A percentile compares a stretch with the other conserved stretches of the same genome.
Evolutionary conservation across 2,113 vertebrate species (phyloP).

Genomic region (Tyrannus savana): DNA sequence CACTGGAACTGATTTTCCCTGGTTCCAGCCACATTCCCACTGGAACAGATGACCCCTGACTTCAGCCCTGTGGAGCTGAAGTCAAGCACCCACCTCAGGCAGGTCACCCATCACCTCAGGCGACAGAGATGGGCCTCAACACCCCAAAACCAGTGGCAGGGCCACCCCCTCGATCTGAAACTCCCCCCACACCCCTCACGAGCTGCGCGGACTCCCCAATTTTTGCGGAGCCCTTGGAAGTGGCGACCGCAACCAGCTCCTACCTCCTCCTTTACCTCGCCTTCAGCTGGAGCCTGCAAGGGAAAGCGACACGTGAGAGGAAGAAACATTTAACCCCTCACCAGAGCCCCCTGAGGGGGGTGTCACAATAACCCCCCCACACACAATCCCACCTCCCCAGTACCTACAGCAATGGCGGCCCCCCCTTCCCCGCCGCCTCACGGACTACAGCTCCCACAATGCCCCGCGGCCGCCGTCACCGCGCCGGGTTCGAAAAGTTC

Average conservation of each 20-base stretch:
- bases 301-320: background rate
- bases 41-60: rapidly evolving
- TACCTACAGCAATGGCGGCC: background rate
- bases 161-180: background rate
- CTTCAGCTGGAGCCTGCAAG: constrained; percentile 78
- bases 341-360: background rate
- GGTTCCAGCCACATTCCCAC: background rate
- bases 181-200: no score
- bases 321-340: no score
- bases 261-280: constrained; percentile 88
- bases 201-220: rapidly evolving
- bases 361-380: background rate
- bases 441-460: background rate
- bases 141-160: background rate
- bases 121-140: rapidly evolving
- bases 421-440: background rate
- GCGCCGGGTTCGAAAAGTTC: background rate
- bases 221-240: background rate
- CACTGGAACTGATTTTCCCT: background rate
- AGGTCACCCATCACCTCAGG: background rate
- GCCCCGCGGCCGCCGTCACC: background rate
- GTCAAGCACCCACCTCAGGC: background rate
- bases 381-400: background rate
- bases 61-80: background rate
- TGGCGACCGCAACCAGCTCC: constrained; percentile 12